These are phyloP conservation scores for Dufourea novaeangliae DNA, from an alignment of 1,140 invertebrate species.

Conservation along the genomic window DNA sequence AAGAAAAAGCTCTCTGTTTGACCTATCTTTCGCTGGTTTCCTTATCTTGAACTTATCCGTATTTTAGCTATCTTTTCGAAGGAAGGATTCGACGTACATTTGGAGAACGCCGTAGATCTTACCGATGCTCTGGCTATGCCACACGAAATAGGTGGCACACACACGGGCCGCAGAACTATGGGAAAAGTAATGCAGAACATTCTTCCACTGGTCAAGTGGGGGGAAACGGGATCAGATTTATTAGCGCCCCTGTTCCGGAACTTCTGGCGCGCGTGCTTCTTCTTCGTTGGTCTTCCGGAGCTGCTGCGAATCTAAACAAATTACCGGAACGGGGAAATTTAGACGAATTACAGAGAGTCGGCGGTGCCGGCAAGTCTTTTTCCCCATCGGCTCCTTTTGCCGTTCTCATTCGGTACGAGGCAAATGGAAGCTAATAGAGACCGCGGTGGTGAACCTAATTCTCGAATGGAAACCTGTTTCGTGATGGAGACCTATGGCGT, in stretches of 20 bases:
- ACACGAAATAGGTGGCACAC: neutral
- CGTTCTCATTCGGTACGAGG: too few species aligned
- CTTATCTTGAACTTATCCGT: too few species aligned
- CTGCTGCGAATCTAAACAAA: slow-evolving; percentile 22
- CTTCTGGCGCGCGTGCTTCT: neutral
- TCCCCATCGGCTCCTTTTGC: neutral
- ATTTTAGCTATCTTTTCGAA: neutral
- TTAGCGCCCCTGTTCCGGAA: neutral
- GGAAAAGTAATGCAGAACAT: neutral
- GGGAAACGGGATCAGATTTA: slow-evolving; percentile 12
- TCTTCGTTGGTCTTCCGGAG: neutral
- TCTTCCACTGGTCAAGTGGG: neutral
- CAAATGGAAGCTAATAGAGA: neutral
- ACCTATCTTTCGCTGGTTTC: too few species aligned
- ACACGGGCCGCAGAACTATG: neutral
- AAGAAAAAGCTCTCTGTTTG: too few species aligned
- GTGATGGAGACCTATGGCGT: neutral
- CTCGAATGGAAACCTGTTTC: neutral
- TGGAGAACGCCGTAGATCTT: neutral
- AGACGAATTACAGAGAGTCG: neutral
- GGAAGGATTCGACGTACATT: neutral
- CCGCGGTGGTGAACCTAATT: neutral
- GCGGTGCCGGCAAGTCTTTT: neutral
- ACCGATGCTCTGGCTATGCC: neutral
- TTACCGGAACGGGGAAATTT: slow-evolving; percentile 30